Evolutionary conservation across 2,888 invertebrate species (phyloP).

Genomic region (Phaonia tiefii): DNA sequence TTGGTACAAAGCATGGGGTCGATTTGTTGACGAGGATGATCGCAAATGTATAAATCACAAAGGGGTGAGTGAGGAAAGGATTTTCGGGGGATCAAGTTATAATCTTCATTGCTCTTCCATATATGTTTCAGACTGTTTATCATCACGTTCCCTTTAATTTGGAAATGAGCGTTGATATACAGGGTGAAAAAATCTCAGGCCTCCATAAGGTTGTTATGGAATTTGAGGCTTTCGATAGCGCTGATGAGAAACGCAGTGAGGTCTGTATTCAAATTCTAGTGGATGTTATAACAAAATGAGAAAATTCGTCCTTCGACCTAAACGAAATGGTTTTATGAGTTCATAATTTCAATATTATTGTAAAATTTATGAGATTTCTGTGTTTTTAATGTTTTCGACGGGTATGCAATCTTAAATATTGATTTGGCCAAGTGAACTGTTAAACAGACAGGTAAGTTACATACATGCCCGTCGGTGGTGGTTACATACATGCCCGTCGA

Average conservation of each 20-base stretch:
- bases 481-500: too few relatives aligned
- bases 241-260: conserved; percentile 24
- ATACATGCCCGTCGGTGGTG: too few relatives aligned
- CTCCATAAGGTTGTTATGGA: conserved; percentile 48
- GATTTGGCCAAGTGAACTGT: too few relatives aligned
- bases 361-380: too few relatives aligned
- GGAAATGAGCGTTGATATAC: conserved; percentile 9
- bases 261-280: conserved; percentile 48
- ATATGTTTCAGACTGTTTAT: conserved; percentile 42
- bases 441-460: too few relatives aligned
- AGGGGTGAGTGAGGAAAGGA: conserved; percentile 44
- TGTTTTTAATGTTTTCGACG: too few relatives aligned
- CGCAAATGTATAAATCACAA: conserved; percentile 52
- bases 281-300: conserved; percentile 44
- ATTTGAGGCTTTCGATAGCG: conserved; percentile 28
- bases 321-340: too few relatives aligned
- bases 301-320: too few relatives aligned
- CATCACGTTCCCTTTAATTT: conserved; percentile 52
- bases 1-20: conserved; percentile 47
- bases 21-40: conserved; percentile 42
- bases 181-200: conserved; percentile 48
- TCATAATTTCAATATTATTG: too few relatives aligned
- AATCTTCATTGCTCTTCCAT: neutral
- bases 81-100: neutral
- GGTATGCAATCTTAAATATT: too few relatives aligned